phyloP scores from a whole-genome alignment of 1,140 invertebrate species.

The Colletes gigas region DNA sequence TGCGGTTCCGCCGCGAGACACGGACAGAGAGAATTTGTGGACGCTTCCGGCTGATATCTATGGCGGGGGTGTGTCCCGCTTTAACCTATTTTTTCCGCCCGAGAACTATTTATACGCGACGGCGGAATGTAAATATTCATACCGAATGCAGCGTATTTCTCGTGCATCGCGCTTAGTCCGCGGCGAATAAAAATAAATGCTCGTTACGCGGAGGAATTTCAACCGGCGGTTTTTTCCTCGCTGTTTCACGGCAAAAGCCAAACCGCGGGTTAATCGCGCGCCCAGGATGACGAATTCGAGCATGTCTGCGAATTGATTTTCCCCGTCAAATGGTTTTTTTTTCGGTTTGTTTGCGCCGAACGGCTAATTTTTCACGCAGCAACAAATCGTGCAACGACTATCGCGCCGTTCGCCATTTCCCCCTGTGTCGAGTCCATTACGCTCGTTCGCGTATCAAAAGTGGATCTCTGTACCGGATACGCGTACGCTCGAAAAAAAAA shows the following conservation, averaged over 20 bases:
- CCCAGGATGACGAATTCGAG: not conserved
- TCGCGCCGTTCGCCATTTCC: too few relatives aligned
- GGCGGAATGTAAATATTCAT: slow-evolving; percentile 64
- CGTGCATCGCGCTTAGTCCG: slow-evolving; percentile 38
- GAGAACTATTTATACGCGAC: slow-evolving; percentile 56
- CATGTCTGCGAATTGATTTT: not conserved
- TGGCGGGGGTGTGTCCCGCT: slow-evolving; percentile 16
- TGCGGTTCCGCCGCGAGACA: slow-evolving; percentile 53
- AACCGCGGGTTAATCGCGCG: slow-evolving; percentile 23
- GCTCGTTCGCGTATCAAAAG: too few relatives aligned
- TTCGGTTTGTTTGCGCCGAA: not conserved
- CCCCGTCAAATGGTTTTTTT: too few relatives aligned
- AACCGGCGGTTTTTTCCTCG: not conserved
- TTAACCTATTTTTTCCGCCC: slow-evolving; percentile 57
- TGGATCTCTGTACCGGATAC: too few relatives aligned
- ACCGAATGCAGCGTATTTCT: slow-evolving; percentile 40
- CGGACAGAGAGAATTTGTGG: slow-evolving; percentile 42
- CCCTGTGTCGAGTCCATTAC: too few relatives aligned
- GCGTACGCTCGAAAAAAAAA: too few relatives aligned
- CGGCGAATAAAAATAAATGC: slow-evolving; percentile 60
- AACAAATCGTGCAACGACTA: too few relatives aligned
- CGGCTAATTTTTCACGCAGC: too few relatives aligned
- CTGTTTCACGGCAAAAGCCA: not conserved
- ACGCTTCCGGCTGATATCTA: slow-evolving; percentile 51
- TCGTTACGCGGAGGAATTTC: slow-evolving; percentile 16